Conservation (phyloP, 2,113 vertebrate species). For the Megaleporinus macrocephalus region DNA sequence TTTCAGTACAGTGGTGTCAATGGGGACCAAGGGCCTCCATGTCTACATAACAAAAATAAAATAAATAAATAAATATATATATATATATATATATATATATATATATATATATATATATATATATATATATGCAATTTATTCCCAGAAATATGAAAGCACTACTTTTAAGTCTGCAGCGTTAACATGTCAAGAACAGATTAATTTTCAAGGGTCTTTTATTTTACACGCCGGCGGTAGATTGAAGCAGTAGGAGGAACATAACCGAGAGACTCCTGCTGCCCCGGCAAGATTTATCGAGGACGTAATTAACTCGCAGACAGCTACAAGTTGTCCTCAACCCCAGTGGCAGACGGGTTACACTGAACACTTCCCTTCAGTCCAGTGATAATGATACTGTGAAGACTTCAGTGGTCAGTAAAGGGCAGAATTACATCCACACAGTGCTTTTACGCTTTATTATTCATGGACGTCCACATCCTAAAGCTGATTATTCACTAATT, state of each 20-base stretch:
- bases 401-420: constrained; percentile 46
- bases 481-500: background rate
- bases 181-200: constrained; percentile 54
- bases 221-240: constrained; percentile 44
- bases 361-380: background rate
- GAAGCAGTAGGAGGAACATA: constrained; percentile 57
- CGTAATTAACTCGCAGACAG: constrained; percentile 70
- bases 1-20: too few relatives aligned
- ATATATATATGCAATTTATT: too few relatives aligned
- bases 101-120: too few relatives aligned
- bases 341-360: constrained; percentile 57
- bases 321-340: constrained; percentile 70
- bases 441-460: background rate
- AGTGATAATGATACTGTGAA: constrained; percentile 31
- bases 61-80: too few relatives aligned
- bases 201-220: constrained; percentile 60
- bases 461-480: background rate
- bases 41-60: too few relatives aligned
- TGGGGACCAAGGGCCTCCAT: too few relatives aligned
- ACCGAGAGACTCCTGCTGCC: constrained; percentile 42
- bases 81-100: too few relatives aligned
- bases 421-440: background rate
- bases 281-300: constrained; percentile 64
- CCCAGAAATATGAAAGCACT: background rate
- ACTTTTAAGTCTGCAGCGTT: background rate